Base-by-base conservation (phyloP, 2,797 vertebrate species). In the Tympanoctomys barrerae region DNA sequence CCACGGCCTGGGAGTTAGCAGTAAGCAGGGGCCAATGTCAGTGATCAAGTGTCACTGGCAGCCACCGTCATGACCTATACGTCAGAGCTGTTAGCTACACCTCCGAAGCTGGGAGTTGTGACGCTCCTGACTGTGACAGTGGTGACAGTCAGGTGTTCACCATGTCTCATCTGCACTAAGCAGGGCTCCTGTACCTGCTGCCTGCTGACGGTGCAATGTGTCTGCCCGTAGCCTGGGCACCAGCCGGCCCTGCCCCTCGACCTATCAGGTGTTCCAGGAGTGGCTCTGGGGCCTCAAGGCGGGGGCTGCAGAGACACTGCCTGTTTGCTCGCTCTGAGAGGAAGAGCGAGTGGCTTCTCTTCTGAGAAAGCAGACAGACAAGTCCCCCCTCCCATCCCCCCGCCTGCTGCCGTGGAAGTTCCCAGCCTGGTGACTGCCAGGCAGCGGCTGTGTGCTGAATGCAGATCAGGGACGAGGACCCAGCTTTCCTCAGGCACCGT, bases 171-270 rank as follows among this genome's bases (percentile, higher is more conserved):
- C 42, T 49, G 42, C 26, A 9, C 28, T 14, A 7, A 0, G 26
- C 75, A 28, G 26, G 13, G 75, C 42, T 46, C 1, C 24, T 49
- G 46, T 31, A 4, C 42, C 49, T 31, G 49, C 73, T 52, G 12
- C 46, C 46, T 79, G 77, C 49, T 19, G 28, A 49, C 18, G 18
- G 11, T 2, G 39, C 75, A 26, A 7, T 6, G 24, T 14, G 16
- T 3, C 75, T 9, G 14, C 26, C 13, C 42, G 14, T 42, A 52
- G 46, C 13, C 46, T 14, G 26, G 71, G 42, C 9, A 10, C n/a
- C 73, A 18, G 21, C 73, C 2, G 1, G 42, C 12, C 71, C 14
- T 18, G 22, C 11, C 42, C 12, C 24, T 2, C 3, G 1, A 1
- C 24, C 33, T 46, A 13, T 18, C 42, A 77, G 42, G 7, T 19